phyloP scores from a whole-genome alignment of 2,888 invertebrate genomes.

The Leptothorax acervorum region DNA sequence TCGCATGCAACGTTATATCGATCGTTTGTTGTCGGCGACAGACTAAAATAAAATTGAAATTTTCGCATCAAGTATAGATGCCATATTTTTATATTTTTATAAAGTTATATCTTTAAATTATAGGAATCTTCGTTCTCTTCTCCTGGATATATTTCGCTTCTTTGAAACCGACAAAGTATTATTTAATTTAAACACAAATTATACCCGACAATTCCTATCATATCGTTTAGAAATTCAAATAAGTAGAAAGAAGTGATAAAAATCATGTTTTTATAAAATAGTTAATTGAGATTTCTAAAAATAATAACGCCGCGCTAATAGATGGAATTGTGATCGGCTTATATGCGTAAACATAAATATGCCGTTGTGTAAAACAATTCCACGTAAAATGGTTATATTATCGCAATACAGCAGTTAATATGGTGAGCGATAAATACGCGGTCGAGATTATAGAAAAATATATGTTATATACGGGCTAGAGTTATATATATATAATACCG shows the following conservation, averaged over 20 bases:
- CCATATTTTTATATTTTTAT: slow-evolving; percentile 14
- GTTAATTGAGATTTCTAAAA: slow-evolving; percentile 7
- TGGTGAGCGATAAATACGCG: slow-evolving; percentile 70
- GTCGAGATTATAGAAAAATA: slow-evolving; percentile 71
- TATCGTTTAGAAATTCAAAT: not conserved
- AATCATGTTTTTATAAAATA: not conserved
- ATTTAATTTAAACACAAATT: not conserved
- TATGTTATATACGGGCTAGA: slow-evolving; percentile 59
- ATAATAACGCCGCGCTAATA: not conserved
- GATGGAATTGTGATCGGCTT: slow-evolving; percentile 6
- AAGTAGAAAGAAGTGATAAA: not conserved
- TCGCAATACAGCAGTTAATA: slow-evolving; percentile 72
- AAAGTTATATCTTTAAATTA: slow-evolving; percentile 25
- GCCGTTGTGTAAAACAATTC: slow-evolving; percentile 44
- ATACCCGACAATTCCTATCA: not conserved
- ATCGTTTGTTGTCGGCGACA: slow-evolving; percentile 31
- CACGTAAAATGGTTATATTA: slow-evolving; percentile 67
- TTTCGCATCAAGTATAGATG: slow-evolving; percentile 8
- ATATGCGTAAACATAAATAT: slow-evolving; percentile 26
- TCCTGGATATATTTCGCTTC: not conserved
- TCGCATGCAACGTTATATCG: slow-evolving; percentile 45
- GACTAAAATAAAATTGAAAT: slow-evolving; percentile 38
- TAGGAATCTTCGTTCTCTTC: not conserved
- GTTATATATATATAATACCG: slow-evolving; percentile 66
- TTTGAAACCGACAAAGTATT: not conserved